Percentiles rank a stretch among this genome's conserved stretches.
These are phyloP conservation scores for Nothoprocta pentlandii DNA, from an alignment of 2,113 vertebrate genomes.

Conservation along the genomic window DNA sequence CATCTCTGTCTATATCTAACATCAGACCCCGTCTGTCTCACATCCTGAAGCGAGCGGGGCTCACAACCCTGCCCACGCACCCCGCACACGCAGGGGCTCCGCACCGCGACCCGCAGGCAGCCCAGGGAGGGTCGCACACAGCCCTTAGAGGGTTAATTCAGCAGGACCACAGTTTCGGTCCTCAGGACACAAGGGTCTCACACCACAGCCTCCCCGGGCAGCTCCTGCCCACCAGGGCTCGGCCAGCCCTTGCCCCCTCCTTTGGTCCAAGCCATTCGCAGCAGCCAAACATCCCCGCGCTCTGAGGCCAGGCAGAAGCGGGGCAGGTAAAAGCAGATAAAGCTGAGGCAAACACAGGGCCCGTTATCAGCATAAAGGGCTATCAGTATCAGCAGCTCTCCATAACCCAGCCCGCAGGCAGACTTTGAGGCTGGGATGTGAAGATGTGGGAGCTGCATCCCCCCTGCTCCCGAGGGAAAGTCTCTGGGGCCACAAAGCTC, in stretches of 20 bases:
- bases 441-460: not conserved
- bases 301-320: not conserved
- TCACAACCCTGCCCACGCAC: not conserved
- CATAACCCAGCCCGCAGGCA: not conserved
- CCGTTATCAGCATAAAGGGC: not conserved
- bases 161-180: not conserved
- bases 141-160: not conserved
- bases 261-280: not conserved
- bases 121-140: not conserved
- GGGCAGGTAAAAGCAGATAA: not conserved
- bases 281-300: too few species aligned
- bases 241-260: not conserved
- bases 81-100: not conserved
- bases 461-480: not conserved
- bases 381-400: not conserved
- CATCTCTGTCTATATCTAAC: not conserved
- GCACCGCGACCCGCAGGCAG: not conserved
- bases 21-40: not conserved
- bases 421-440: not conserved
- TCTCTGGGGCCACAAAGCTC: too few species aligned
- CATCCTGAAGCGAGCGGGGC: not conserved
- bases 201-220: not conserved
- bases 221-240: not conserved
- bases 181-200: not conserved
- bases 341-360: too few species aligned